Evolutionary conservation across 2,797 vertebrate genomes (phyloP), one percentile per base, ranked within the genome.

Genomic region (Borostomias antarcticus): DNA sequence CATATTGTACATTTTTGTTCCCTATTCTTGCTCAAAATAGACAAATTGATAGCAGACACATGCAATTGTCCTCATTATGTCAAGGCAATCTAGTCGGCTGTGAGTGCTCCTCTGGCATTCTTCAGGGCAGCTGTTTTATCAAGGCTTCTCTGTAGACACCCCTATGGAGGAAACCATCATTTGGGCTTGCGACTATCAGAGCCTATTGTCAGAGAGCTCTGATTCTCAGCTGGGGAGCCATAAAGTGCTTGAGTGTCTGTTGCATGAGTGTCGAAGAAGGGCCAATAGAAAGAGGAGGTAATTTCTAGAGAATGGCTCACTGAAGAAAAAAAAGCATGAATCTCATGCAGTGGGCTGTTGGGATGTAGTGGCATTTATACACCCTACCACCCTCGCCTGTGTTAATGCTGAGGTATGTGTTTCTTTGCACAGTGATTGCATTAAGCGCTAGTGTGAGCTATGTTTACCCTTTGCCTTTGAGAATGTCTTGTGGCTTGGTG

Each of bases 31-130:
- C 70, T 37, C 13, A 60, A 68, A 45, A 51, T 33, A 37, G 33
- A 33, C 15, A 58, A 33, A 29, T 71, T 58, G 17, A 57, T 54
- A 7, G 26, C 45, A 67, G 82, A 77, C 60, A 64, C 73, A 70
- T 72, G 58, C 72, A 50, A 71, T 76, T 85, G 84, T 62, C 85
- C 85, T 86, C 85, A 89, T 89, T 91, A 85, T 88, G 89, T 87
- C 88, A 82, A 66, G 61, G 81, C 72, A 85, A 73, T 58, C 67
- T 70, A 74, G 13, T 15, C 15, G 67, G 69, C 73, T 81, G 66
- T 62, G 70, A 82, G 69, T 63, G 57, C 21, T 87, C 77, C 76
- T 74, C 64, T 80, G 79, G 72, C 78, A 7, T 77, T 79, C 77
- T 80, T 76, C 65, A 23, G 76, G 80, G 68, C 76, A 72, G 75